Conservation (phyloP, 2,113 vertebrate genomes). For the human region DNA sequence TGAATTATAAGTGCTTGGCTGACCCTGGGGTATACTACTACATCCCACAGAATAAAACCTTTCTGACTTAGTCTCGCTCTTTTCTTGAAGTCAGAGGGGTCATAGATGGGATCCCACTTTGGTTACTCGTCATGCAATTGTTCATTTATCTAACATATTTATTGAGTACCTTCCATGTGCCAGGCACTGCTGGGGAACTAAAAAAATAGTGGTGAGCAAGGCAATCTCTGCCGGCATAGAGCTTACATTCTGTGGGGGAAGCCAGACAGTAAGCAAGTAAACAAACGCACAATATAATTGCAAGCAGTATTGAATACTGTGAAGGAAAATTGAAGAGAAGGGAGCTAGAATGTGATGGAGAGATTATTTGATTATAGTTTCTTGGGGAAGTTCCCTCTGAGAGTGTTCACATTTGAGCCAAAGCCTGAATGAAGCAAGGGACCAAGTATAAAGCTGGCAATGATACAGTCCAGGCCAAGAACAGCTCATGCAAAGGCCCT, state of each 20-base stretch:
- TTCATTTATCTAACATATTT: background rate
- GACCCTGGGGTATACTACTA: background rate
- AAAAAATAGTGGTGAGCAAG: background rate
- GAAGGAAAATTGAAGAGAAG: background rate
- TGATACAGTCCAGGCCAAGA: background rate
- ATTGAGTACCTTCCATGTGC: background rate
- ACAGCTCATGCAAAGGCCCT: background rate
- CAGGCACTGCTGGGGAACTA: background rate
- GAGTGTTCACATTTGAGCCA: background rate
- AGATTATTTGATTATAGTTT: background rate
- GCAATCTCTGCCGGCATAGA: background rate
- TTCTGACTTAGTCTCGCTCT: background rate
- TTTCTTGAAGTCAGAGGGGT: background rate
- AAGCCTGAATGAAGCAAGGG: background rate
- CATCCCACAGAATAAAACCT: background rate
- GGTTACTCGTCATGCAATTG: background rate
- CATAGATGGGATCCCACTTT: background rate
- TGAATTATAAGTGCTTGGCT: background rate
- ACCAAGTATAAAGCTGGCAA: background rate
- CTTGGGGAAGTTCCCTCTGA: background rate
- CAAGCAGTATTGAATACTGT: background rate
- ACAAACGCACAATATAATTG: background rate
- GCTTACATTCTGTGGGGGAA: background rate
- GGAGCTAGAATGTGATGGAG: background rate
- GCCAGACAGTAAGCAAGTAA: background rate